Conservation (phyloP, 2,113 vertebrate species). For the Athene cunicularia region DNA sequence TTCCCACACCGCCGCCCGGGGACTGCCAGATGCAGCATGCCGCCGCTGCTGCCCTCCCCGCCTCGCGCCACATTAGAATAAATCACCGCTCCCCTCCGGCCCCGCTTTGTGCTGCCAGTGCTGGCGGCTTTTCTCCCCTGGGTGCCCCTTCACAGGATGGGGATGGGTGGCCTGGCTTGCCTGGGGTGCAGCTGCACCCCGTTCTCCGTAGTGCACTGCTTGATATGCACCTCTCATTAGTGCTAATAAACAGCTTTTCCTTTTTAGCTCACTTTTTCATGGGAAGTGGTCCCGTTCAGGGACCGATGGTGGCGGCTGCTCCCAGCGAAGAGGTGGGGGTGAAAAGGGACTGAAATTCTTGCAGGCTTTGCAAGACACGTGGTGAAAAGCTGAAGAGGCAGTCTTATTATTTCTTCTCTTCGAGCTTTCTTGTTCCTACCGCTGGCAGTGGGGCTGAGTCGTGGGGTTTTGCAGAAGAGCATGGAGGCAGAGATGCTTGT, state of each 20-base stretch:
- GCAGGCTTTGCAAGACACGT: not conserved
- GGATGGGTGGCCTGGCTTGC: not conserved
- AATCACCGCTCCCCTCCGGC: not conserved
- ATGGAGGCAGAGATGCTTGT: fast-evolving
- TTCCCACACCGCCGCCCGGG: constrained; percentile 69
- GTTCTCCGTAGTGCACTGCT: not conserved
- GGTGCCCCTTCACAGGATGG: not conserved
- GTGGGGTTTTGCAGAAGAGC: not conserved
- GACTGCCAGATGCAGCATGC: constrained; percentile 57
- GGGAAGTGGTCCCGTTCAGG: not conserved
- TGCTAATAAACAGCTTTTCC: not conserved
- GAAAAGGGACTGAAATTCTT: constrained; percentile 29
- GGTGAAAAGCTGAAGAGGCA: not conserved
- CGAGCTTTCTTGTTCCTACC: not conserved
- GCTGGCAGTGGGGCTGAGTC: not conserved
- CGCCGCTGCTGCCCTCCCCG: not conserved
- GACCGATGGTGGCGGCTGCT: not conserved
- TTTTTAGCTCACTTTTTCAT: not conserved
- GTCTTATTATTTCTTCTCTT: not conserved
- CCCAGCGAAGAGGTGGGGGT: not conserved
- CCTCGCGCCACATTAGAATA: constrained; percentile 23
- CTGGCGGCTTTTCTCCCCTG: not conserved
- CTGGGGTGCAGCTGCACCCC: not conserved
- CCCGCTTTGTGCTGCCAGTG: not conserved
- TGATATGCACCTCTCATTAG: not conserved